Conservation (phyloP, 2,797 vertebrate species). For the Alcedo quadribrachys region DNA sequence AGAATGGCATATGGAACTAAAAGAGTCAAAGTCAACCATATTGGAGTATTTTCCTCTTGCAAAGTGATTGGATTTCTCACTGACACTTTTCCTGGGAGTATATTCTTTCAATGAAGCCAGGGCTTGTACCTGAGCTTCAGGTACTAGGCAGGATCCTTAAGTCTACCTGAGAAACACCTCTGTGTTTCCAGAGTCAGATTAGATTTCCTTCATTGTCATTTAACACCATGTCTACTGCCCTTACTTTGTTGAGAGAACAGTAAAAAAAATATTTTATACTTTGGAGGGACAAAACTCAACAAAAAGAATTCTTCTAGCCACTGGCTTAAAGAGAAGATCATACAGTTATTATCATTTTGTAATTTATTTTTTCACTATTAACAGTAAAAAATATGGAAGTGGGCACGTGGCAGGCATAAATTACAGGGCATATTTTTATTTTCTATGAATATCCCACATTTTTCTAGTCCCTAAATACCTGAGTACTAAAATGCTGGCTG, state of each 20-base stretch:
- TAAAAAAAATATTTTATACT: background rate
- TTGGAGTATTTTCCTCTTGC: background rate
- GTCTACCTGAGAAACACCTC: background rate
- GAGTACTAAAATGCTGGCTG: background rate
- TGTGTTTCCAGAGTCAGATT: background rate
- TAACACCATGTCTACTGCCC: background rate
- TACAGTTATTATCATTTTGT: background rate
- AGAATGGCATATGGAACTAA: background rate
- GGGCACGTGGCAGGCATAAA: background rate
- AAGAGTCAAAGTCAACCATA: background rate
- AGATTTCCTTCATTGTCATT: background rate
- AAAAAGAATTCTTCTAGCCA: background rate
- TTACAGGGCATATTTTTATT: background rate
- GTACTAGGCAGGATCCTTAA: background rate
- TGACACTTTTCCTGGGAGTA: background rate
- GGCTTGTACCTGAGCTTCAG: background rate
- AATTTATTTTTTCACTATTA: background rate
- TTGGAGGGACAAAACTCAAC: background rate
- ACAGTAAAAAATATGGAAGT: background rate
- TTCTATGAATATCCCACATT: background rate
- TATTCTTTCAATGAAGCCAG: conserved; percentile 3
- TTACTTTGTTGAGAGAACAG: background rate
- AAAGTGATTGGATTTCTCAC: conserved; percentile 31
- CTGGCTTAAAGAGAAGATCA: background rate
- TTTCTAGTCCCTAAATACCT: background rate